Percentiles rank a stretch among this genome's conserved stretches.
These are phyloP conservation scores for Rhynchonycteris naso DNA, from an alignment of 2,797 vertebrate genomes.

Conservation along the genomic window DNA sequence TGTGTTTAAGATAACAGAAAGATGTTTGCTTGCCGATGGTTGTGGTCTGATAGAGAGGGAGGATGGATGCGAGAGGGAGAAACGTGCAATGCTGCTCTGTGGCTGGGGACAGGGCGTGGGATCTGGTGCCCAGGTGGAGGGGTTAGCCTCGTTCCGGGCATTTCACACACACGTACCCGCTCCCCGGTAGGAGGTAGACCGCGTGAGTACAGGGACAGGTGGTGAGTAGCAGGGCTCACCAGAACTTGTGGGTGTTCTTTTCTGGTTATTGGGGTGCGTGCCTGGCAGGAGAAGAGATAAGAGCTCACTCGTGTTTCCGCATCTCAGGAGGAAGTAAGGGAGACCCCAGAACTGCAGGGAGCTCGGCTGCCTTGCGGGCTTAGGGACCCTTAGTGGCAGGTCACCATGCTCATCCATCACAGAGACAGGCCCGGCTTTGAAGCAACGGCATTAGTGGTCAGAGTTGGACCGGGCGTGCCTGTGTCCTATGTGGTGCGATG, in stretches of 20 bases:
- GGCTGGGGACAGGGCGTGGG: not conserved
- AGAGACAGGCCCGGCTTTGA: not conserved
- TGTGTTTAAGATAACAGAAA: not conserved
- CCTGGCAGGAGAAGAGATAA: not conserved
- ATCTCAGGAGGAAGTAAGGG: not conserved
- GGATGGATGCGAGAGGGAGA: not conserved
- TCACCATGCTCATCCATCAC: not conserved
- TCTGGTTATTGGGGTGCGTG: rapidly evolving
- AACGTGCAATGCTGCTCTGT: not conserved
- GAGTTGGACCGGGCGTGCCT: not conserved
- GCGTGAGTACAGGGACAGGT: not conserved
- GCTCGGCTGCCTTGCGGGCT: not conserved
- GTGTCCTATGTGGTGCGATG: not conserved
- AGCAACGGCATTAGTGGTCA: not conserved
- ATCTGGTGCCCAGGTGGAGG: not conserved
- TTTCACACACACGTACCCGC: not conserved
- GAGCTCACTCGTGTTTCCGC: not conserved
- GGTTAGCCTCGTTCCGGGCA: not conserved
- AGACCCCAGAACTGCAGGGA: not conserved
- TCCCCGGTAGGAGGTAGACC: not conserved
- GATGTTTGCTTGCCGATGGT: not conserved
- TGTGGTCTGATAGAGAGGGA: not conserved
- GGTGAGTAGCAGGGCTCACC: rapidly evolving
- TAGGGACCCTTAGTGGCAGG: not conserved
- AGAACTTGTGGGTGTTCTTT: not conserved